Evolutionary conservation across 2,113 vertebrate genomes (phyloP).

Genomic region (Ranitomeya imitator): DNA sequence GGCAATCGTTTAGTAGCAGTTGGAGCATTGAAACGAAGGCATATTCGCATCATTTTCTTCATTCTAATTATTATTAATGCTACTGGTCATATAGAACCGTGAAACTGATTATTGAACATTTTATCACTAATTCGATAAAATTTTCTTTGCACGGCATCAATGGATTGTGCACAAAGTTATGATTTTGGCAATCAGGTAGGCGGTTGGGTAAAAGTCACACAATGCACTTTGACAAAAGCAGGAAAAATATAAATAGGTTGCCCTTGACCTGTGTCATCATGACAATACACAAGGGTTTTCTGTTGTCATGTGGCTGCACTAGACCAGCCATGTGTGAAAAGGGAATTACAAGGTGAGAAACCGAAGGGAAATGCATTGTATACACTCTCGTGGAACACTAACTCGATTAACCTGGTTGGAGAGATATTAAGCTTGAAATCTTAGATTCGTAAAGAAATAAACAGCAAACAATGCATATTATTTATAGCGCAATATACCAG

Average conservation of each 20-base stretch:
- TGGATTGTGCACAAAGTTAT: not conserved
- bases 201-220: not conserved
- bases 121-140: no score
- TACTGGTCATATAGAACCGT: no score
- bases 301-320: slow-evolving; percentile 11
- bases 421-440: not conserved
- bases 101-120: no score
- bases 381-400: not conserved
- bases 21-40: no score
- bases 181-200: not conserved
- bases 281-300: slow-evolving; percentile 35
- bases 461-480: not conserved
- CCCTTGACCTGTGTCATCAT: slow-evolving; percentile 21
- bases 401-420: not conserved
- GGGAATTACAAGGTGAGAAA: slow-evolving; percentile 6
- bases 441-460: not conserved
- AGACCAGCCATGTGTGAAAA: slow-evolving; percentile 40
- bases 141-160: not conserved
- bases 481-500: not conserved
- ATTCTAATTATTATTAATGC: no score
- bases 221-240: slow-evolving; percentile 39
- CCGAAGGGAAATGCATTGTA: slow-evolving; percentile 8
- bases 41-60: no score
- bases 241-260: slow-evolving; percentile 39
- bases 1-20: no score